Evolutionary conservation across 2,113 vertebrate genomes (phyloP), one percentile per base, ranked within the genome.

Genomic region (Actenoides lindsayi): DNA sequence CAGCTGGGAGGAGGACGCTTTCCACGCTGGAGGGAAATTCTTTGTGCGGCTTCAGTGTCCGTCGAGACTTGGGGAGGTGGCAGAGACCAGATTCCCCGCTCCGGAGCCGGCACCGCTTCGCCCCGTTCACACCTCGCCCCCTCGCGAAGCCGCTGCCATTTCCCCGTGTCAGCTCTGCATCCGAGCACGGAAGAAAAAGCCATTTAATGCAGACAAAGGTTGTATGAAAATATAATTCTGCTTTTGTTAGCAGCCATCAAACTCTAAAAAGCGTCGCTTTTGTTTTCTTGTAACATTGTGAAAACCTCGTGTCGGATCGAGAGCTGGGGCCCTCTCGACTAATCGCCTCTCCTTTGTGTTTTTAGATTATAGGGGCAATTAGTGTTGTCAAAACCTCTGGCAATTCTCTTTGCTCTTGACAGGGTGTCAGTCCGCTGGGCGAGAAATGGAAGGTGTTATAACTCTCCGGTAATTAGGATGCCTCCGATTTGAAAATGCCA

Each of bases 311-410:
- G 97, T 97, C 96, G 97, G 96, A 97, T 97, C 96, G 95, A 97
- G 97, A 97, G 97, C 97, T 96, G 95, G 95, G 97, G 97, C 96
- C 97, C 96, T 97, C 97, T 96, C 94, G 87, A 97, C 97, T 97
- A 97, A 97, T 97, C 97, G 97, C 97, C 97, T 97, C 97, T 97
- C 97, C 97, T 97, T 97, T 97, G 97, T 97, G 97, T 97, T 97
- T 97, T 97, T 97, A 97, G 97, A 97, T 97, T 97, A 97, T 97
- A 97, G 97, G 97, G 97, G 97, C 97, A 97, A 97, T 97, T 97
- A 97, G 97, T 97, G 97, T 97, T 97, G 97, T 97, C 97, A 97
- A 97, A 97, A 97, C 97, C 97, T 97, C 97, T 97, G 97, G 97
- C 97, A 97, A 97, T 97, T 97, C 97, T 97, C 97, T 97, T 96